phyloP scores from a whole-genome alignment of 2,888 invertebrate species.

The Steinernema hermaphroditum region DNA sequence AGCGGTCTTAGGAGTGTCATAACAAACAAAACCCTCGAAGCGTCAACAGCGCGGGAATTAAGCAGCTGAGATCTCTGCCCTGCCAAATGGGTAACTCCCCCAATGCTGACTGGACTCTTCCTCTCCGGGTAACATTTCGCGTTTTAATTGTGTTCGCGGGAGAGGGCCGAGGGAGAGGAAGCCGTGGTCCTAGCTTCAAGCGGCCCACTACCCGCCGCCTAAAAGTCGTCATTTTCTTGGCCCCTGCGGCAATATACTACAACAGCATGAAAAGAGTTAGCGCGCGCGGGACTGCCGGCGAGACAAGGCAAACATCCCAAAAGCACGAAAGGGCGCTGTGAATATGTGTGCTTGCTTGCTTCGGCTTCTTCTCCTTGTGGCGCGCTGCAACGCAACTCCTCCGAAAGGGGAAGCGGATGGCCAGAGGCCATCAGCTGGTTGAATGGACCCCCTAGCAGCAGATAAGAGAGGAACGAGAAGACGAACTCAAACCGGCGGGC shows the following conservation, averaged over 20 bases:
- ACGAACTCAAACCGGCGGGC: too few species aligned
- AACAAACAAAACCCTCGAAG: constrained; percentile 22
- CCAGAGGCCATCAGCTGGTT: constrained; percentile 27
- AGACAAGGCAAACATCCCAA: constrained; percentile 24
- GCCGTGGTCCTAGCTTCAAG: neutral
- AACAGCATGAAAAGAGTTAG: neutral
- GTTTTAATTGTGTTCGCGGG: too few species aligned
- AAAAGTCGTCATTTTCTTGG: neutral
- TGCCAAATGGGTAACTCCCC: neutral
- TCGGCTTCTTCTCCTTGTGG: neutral
- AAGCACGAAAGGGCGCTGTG: neutral
- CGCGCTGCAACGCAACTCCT: neutral
- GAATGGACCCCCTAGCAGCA: constrained; percentile 11
- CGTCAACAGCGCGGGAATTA: neutral
- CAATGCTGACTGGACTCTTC: too few species aligned
- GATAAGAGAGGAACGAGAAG: constrained; percentile 12
- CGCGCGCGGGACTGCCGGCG: neutral
- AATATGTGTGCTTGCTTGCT: neutral
- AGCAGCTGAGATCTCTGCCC: neutral
- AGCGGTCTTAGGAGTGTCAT: constrained; percentile 14
- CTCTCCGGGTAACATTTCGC: too few species aligned
- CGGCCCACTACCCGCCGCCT: neutral
- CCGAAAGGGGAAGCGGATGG: neutral
- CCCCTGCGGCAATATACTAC: neutral
- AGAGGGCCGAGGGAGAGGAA: too few species aligned